Conservation (phyloP, 1,140 invertebrate genomes). For the Bilobella aurantiaca region DNA sequence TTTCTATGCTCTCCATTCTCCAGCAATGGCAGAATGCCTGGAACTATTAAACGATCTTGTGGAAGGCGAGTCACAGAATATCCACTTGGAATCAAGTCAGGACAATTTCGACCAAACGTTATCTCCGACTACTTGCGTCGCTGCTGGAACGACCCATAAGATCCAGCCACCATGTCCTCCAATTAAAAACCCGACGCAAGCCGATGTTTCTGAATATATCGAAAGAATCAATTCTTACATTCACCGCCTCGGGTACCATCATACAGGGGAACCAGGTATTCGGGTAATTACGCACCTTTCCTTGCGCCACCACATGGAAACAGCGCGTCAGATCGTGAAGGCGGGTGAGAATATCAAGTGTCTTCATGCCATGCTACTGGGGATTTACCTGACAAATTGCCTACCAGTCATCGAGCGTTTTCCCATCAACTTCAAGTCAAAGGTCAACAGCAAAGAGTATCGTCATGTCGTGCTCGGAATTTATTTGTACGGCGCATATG, state of each 20-base stretch:
- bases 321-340: conserved; percentile 22
- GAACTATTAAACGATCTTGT: no score
- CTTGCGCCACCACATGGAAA: conserved; percentile 26
- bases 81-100: no score
- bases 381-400: conserved; percentile 28
- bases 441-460: conserved; percentile 29
- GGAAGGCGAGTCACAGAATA: no score
- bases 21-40: no score
- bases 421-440: conserved; percentile 33
- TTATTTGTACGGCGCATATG: conserved; percentile 27
- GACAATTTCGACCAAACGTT: no score
- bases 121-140: no score
- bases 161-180: conserved; percentile 3
- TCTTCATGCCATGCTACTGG: conserved; percentile 29
- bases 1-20: no score
- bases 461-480: conserved; percentile 32
- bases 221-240: conserved; percentile 27
- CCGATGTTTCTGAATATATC: conserved; percentile 21
- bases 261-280: conserved; percentile 29
- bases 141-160: no score
- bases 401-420: conserved; percentile 26
- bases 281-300: conserved; percentile 23
- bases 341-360: conserved; percentile 31
- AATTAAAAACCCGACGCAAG: conserved; percentile 12
- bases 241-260: conserved; percentile 24